phyloP scores from a whole-genome alignment of 2,888 invertebrate species.

The Tenthredo amoena region DNA sequence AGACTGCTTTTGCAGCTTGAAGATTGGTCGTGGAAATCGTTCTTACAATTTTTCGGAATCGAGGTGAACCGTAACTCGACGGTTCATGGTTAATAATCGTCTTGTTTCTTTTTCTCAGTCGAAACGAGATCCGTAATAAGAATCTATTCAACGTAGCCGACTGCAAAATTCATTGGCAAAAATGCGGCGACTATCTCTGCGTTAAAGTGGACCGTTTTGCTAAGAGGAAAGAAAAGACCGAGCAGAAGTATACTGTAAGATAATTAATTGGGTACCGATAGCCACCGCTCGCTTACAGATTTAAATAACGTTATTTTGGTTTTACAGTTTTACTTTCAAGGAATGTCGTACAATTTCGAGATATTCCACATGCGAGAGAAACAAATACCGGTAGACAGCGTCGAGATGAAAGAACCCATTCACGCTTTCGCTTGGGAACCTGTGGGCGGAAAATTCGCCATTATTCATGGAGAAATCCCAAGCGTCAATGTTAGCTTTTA shows the following conservation, averaged over 20 bases:
- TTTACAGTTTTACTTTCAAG: constrained; percentile 74
- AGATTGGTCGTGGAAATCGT: no score
- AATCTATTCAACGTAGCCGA: constrained; percentile 99
- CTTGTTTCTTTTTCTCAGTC: constrained; percentile 74
- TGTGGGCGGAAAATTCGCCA: constrained; percentile 96
- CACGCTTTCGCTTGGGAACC: constrained; percentile 99
- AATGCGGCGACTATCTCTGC: constrained; percentile 97
- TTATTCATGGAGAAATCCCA: constrained; percentile 95
- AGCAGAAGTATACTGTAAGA: constrained; percentile 92
- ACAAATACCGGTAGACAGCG: constrained; percentile 97
- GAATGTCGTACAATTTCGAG: constrained; percentile 99
- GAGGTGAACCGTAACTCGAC: no score
- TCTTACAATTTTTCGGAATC: no score
- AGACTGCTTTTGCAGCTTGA: no score
- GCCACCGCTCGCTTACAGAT: neutral
- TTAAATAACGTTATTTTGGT: neutral
- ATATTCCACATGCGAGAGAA: constrained; percentile 99
- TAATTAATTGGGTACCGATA: constrained; percentile 52
- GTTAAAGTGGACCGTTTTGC: constrained; percentile 95
- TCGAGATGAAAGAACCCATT: constrained; percentile 96
- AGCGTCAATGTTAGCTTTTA: constrained; percentile 95
- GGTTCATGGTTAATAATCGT: neutral
- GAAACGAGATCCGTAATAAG: constrained; percentile 93
- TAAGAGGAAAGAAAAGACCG: constrained; percentile 96
- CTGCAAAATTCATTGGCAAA: constrained; percentile 99